Percentiles rank a stretch among this genome's conserved stretches.
phyloP scores from a whole-genome alignment of 2,888 invertebrate genomes.

The Gymnosoma rotundatum region DNA sequence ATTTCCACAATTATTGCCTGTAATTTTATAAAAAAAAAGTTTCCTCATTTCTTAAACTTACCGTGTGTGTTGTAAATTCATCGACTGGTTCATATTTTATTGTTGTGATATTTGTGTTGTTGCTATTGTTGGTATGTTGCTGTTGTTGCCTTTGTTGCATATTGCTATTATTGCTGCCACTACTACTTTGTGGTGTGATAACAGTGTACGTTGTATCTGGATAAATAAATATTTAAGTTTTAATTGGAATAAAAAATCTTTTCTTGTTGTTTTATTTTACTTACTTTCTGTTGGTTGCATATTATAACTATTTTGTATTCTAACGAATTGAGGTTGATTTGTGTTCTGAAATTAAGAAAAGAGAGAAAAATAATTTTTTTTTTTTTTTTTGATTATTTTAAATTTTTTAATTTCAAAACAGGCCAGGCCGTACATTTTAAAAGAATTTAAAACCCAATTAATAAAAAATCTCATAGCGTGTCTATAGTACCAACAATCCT shows the following conservation, averaged over 20 bases:
- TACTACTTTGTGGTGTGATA: slow-evolving; percentile 74
- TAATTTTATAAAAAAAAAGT: slow-evolving; percentile 16
- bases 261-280: slow-evolving; percentile 49
- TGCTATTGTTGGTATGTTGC: slow-evolving; percentile 63
- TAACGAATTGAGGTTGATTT: slow-evolving; percentile 79
- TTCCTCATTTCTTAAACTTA: slow-evolving; percentile 29
- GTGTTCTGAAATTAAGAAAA: slow-evolving; percentile 74
- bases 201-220: slow-evolving; percentile 79
- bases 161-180: slow-evolving; percentile 66
- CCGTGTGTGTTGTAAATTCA: slow-evolving; percentile 66
- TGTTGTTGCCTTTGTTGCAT: slow-evolving; percentile 64
- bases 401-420: too few species aligned
- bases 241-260: background rate
- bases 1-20: slow-evolving; percentile 21
- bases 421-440: too few species aligned
- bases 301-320: slow-evolving; percentile 78
- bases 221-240: background rate
- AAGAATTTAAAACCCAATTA: too few species aligned
- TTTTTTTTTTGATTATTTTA: too few species aligned
- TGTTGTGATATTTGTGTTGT: slow-evolving; percentile 71
- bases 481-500: too few species aligned
- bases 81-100: slow-evolving; percentile 73
- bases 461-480: too few species aligned
- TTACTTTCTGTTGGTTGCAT: slow-evolving; percentile 79
- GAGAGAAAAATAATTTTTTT: too few species aligned